phyloP scores from a whole-genome alignment of 2,113 vertebrate species.

The Erythrolamprus reginae region DNA sequence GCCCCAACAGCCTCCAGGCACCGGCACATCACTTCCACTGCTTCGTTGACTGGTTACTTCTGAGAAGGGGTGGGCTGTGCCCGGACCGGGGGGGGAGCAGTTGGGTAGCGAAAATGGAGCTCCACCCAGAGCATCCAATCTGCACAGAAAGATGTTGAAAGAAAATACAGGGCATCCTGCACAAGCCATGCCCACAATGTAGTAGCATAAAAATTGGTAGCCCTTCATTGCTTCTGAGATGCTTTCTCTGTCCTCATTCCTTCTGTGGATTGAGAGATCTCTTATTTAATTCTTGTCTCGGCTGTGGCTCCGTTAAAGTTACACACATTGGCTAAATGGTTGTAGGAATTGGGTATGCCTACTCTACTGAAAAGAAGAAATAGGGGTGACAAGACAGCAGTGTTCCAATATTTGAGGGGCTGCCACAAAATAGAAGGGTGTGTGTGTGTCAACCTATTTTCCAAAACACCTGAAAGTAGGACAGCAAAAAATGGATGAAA shows the following conservation, averaged over 20 bases:
- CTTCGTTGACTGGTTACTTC: no score
- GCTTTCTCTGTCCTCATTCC: background rate
- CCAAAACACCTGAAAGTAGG: background rate
- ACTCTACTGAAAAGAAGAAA: background rate
- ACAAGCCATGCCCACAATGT: no score
- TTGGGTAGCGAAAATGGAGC: no score
- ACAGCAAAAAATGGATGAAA: background rate
- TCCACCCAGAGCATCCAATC: no score
- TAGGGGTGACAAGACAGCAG: background rate
- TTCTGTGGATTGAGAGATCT: background rate
- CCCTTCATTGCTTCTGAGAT: background rate
- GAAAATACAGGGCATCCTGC: no score
- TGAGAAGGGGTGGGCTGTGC: no score
- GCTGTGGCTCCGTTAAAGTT: background rate
- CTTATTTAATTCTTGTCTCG: background rate
- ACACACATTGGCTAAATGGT: background rate
- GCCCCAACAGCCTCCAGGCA: no score
- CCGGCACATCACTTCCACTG: no score
- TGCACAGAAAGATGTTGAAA: no score
- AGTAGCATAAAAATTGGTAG: no score
- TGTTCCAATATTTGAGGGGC: background rate
- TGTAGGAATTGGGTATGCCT: background rate
- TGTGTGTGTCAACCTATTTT: background rate
- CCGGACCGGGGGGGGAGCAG: no score
- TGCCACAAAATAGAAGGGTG: background rate